Evolutionary conservation across 2,113 vertebrate genomes (phyloP).

Genomic region (Rousettus leschenaultii): DNA sequence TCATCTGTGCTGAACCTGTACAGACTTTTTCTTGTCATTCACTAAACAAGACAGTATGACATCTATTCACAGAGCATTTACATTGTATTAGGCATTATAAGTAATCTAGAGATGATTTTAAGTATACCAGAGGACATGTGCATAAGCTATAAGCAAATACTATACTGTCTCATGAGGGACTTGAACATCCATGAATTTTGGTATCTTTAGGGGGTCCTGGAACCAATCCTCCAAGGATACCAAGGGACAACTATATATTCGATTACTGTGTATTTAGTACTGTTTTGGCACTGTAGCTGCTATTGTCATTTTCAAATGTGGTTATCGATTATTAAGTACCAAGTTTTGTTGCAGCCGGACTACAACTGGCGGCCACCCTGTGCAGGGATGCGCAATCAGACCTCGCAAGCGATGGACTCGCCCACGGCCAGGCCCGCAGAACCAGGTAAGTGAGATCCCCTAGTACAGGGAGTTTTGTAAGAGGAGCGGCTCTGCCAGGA

Average conservation of each 20-base stretch:
- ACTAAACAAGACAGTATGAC: not conserved
- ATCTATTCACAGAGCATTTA: not conserved
- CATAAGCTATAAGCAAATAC: not conserved
- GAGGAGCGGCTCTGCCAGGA: not conserved
- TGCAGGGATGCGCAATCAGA: conserved; percentile 85
- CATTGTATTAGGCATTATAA: not conserved
- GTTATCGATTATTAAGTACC: not conserved
- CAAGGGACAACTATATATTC: not conserved
- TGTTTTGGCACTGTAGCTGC: not conserved
- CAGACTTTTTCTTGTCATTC: not conserved
- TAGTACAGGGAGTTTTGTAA: not conserved
- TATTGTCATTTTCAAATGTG: not conserved
- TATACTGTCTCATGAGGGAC: not conserved
- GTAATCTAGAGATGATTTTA: not conserved
- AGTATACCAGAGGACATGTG: not conserved
- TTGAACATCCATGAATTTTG: too few relatives aligned
- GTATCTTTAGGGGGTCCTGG: not conserved
- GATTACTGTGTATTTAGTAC: not conserved
- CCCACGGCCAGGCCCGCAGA: conserved; percentile 84
- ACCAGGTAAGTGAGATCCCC: conserved; percentile 83
- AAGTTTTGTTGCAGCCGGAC: conserved; percentile 77
- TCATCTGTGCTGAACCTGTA: too few relatives aligned
- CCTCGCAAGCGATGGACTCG: conserved; percentile 80
- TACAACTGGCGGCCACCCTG: conserved; percentile 92
- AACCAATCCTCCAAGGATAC: not conserved